Percentiles rank a stretch among this genome's conserved stretches.
Conservation (phyloP, 1,140 invertebrate species). For the Gryllus bimaculatus region DNA sequence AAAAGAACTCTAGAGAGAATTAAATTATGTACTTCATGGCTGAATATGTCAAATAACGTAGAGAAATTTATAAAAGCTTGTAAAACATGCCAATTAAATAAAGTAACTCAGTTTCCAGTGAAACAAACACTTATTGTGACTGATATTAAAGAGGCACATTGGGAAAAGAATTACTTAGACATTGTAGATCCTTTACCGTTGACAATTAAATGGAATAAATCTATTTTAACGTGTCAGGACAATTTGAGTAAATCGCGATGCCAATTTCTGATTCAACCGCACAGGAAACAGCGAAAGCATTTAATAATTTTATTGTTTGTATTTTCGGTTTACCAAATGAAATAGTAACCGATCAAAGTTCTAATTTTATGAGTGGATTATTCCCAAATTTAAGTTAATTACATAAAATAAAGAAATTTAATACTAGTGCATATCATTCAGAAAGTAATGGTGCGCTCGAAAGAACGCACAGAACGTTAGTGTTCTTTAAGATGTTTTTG, state of each 20-base stretch:
- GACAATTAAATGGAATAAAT: background rate
- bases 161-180: background rate
- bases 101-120: background rate
- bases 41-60: background rate
- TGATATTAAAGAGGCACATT: background rate
- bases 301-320: background rate
- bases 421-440: constrained; percentile 29
- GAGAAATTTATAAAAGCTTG: background rate
- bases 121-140: background rate
- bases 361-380: background rate
- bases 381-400: constrained; percentile 22
- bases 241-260: background rate
- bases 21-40: background rate
- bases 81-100: constrained; percentile 7
- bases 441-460: constrained; percentile 32
- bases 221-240: background rate
- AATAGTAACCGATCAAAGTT: background rate
- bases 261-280: background rate
- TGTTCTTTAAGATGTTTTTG: constrained; percentile 30
- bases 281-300: background rate
- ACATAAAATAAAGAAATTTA: constrained; percentile 27
- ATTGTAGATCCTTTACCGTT: background rate
- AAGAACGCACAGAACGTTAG: constrained; percentile 29
- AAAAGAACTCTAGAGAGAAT: background rate
- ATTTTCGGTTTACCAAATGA: background rate